Percentiles rank a stretch among this genome's conserved stretches.
Conservation (phyloP, 2,888 invertebrate species). For the Polyommatus iphigenia region DNA sequence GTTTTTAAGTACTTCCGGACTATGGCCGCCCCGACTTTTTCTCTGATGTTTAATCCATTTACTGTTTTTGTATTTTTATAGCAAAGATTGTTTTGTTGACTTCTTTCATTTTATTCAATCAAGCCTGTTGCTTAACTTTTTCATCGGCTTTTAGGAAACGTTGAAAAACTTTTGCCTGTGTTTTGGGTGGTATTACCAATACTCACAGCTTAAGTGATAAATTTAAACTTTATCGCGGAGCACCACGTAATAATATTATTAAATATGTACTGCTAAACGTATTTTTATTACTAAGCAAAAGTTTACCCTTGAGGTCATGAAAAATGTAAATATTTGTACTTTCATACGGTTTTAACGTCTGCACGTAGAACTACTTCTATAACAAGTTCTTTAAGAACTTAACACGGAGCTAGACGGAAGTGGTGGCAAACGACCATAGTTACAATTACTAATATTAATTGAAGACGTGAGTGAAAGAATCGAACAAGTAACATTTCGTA, state of each 20-base stretch:
- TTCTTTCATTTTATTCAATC: neutral
- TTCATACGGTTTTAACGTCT: neutral
- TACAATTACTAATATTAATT: neutral
- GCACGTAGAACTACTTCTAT: neutral
- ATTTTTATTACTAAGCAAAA: too few relatives aligned
- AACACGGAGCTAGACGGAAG: neutral
- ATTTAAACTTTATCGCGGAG: neutral
- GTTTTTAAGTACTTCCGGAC: constrained; percentile 38
- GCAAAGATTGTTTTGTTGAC: neutral
- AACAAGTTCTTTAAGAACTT: neutral
- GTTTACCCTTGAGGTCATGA: too few relatives aligned
- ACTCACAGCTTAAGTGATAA: neutral
- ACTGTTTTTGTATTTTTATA: constrained; percentile 8
- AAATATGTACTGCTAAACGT: too few relatives aligned
- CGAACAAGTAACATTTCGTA: too few relatives aligned
- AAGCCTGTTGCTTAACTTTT: constrained; percentile 12
- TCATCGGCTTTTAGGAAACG: neutral
- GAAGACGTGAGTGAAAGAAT: too few relatives aligned
- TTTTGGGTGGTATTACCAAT: neutral
- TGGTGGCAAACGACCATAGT: neutral
- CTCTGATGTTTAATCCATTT: constrained; percentile 25
- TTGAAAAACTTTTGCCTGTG: neutral
- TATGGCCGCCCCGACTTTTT: constrained; percentile 32
- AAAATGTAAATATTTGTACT: neutral
- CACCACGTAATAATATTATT: too few relatives aligned